phyloP scores from a whole-genome alignment of 1,140 invertebrate species.

The Zaprionus capensis region DNA sequence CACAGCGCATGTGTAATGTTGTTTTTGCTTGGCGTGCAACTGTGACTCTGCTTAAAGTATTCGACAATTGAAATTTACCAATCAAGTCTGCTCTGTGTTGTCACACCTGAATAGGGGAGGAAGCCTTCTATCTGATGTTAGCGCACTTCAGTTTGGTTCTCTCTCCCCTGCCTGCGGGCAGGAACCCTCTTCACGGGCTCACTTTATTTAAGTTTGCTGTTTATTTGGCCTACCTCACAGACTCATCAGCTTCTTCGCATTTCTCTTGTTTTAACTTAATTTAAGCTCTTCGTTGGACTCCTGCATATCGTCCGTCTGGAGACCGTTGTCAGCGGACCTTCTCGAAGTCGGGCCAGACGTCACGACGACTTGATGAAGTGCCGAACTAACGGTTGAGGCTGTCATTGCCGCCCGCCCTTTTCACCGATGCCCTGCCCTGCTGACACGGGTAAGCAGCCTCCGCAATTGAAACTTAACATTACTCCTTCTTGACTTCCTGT shows the following conservation, averaged over 20 bases:
- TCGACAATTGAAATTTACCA: not conserved
- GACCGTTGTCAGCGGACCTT: conserved; percentile 39
- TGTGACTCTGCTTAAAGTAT: not conserved
- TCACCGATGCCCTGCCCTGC: not conserved
- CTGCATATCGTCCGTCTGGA: not conserved
- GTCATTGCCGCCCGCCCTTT: conserved; percentile 25
- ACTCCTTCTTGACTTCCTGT: conserved; percentile 19
- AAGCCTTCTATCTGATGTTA: not conserved
- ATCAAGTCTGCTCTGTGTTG: not conserved
- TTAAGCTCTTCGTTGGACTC: conserved; percentile 32
- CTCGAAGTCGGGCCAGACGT: conserved; percentile 30
- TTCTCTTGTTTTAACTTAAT: conserved; percentile 46
- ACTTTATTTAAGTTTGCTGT: not conserved
- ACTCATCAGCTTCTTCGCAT: not conserved
- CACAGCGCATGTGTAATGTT: conserved; percentile 6
- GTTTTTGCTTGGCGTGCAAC: not conserved
- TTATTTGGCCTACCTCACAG: conserved; percentile 10
- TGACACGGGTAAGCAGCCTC: conserved; percentile 46
- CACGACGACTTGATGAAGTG: conserved; percentile 50
- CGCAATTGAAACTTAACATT: conserved; percentile 46
- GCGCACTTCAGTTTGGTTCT: conserved; percentile 11
- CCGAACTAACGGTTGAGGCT: conserved; percentile 34
- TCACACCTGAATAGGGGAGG: not conserved
- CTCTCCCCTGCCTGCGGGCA: not conserved
- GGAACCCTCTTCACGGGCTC: not conserved